phyloP scores from a whole-genome alignment of 1,140 invertebrate species.

The Asbolus verrucosus region DNA sequence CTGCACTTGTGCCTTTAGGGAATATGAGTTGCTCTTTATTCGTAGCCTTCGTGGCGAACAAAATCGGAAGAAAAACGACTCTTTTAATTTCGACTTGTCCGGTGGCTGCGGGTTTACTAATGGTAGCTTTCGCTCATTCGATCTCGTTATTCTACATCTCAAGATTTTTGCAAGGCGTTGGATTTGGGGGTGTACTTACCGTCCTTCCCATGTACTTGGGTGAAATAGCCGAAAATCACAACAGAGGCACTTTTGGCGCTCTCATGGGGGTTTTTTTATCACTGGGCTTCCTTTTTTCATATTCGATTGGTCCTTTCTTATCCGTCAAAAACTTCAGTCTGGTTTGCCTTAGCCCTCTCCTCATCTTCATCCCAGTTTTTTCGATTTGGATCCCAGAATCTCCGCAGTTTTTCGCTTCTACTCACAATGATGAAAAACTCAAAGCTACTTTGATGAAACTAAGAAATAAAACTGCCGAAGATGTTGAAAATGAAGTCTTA shows the following conservation, averaged over 20 bases:
- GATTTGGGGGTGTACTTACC: constrained; percentile 65
- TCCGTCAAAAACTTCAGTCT: constrained; percentile 69
- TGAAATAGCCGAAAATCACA: constrained; percentile 65
- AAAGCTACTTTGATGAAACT: constrained; percentile 52
- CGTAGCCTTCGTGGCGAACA: constrained; percentile 75
- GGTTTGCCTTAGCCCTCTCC: constrained; percentile 64
- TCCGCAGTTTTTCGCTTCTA: constrained; percentile 68
- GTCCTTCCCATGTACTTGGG: constrained; percentile 68
- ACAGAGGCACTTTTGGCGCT: constrained; percentile 52
- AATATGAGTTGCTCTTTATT: constrained; percentile 71
- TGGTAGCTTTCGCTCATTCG: constrained; percentile 63
- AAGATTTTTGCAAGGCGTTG: constrained; percentile 65
- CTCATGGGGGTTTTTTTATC: constrained; percentile 47
- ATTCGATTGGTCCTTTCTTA: constrained; percentile 71
- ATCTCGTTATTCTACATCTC: constrained; percentile 61
- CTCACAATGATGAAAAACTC: constrained; percentile 47
- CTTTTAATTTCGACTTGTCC: constrained; percentile 63
- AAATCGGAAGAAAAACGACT: constrained; percentile 66
- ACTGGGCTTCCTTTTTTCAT: constrained; percentile 62
- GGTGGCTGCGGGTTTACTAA: constrained; percentile 63
- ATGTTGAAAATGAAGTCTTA: no score
- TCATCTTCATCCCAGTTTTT: constrained; percentile 68
- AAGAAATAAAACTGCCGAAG: constrained; percentile 44
- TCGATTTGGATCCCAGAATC: constrained; percentile 74
- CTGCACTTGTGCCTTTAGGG: constrained; percentile 81